Conservation (phyloP, 2,888 invertebrate species). For the Lucinisca nassula region DNA sequence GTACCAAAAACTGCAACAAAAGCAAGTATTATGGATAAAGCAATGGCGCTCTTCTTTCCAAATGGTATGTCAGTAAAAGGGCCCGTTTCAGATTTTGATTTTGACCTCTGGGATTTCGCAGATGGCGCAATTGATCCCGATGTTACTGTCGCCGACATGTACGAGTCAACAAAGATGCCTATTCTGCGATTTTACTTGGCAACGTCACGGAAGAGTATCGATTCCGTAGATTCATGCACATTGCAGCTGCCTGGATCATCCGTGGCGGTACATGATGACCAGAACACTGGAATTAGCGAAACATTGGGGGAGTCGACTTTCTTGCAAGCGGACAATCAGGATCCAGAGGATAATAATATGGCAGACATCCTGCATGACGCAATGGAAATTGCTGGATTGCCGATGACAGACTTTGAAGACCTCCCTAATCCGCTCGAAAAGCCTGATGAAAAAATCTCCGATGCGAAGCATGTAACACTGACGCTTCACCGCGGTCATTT, state of each 20-base stretch:
- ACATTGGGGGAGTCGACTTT: no score
- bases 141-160: slow-evolving; percentile 35
- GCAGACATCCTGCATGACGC: not conserved
- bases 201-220: slow-evolving; percentile 27
- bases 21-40: slow-evolving; percentile 8
- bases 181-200: slow-evolving; percentile 36
- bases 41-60: slow-evolving; percentile 18
- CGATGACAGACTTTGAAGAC: slow-evolving; percentile 21
- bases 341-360: not conserved
- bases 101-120: slow-evolving; percentile 36
- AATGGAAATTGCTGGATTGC: slow-evolving; percentile 14
- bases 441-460: not conserved
- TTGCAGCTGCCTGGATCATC: no score
- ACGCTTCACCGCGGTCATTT: slow-evolving; percentile 40
- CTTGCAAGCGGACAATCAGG: no score
- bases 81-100: slow-evolving; percentile 11
- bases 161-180: slow-evolving; percentile 31
- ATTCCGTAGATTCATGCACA: no score
- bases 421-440: slow-evolving; percentile 6
- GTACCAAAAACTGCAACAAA: no score
- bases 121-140: not conserved
- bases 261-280: no score
- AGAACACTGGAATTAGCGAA: no score
- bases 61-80: slow-evolving; percentile 16
- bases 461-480: slow-evolving; percentile 13